Conservation (phyloP, 2,797 vertebrate species). For the Mus spretus region DNA sequence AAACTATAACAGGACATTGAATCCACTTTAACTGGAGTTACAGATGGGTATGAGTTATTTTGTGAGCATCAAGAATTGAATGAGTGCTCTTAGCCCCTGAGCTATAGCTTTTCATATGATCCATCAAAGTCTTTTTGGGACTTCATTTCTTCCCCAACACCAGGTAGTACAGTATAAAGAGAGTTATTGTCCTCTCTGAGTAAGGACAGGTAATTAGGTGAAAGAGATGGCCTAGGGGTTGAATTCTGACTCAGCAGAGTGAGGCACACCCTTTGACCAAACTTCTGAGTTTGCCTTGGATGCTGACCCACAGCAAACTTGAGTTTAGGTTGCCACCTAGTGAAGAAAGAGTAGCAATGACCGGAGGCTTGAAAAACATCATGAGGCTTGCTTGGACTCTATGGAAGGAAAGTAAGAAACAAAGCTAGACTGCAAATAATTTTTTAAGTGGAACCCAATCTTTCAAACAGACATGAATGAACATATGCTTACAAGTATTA, state of each 20-base stretch:
- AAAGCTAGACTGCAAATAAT: neutral
- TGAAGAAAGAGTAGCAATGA: neutral
- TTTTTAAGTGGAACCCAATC: neutral
- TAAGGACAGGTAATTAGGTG: neutral
- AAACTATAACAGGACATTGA: neutral
- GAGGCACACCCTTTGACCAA: neutral
- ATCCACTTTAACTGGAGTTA: neutral
- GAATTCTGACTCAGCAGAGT: neutral
- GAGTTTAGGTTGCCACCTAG: slow-evolving; percentile 23
- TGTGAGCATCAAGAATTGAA: neutral
- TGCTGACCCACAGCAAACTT: neutral
- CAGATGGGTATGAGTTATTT: neutral
- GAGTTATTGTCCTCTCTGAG: neutral
- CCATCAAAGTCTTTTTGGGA: neutral
- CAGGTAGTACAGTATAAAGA: neutral
- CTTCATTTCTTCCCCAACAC: neutral
- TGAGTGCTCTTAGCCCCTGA: neutral
- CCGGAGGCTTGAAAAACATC: neutral
- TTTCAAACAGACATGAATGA: neutral
- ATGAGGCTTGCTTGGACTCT: neutral
- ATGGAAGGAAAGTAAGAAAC: neutral
- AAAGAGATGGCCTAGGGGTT: neutral
- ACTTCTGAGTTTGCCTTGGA: neutral
- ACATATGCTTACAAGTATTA: neutral
- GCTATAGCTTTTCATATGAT: neutral